phyloP scores from a whole-genome alignment of 1,140 invertebrate species.

The Cydia fagiglandana region DNA sequence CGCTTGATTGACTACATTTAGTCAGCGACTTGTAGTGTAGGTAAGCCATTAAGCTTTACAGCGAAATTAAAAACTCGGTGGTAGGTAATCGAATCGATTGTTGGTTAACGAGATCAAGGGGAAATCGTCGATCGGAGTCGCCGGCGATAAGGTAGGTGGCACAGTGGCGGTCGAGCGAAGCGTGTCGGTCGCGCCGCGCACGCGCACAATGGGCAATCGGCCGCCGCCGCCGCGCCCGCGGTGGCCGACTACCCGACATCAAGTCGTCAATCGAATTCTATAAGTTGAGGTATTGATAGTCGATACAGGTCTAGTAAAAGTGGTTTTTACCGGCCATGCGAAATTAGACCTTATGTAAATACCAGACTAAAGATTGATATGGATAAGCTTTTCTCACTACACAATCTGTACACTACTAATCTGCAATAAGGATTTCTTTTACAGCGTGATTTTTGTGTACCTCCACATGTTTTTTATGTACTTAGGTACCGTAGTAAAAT shows the following conservation, averaged over 20 bases:
- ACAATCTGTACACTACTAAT: no score
- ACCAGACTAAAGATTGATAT: no score
- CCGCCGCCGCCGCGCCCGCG: slow-evolving; percentile 40
- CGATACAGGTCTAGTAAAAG: slow-evolving; percentile 20
- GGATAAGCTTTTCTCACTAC: no score
- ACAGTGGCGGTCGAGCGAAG: slow-evolving; percentile 62
- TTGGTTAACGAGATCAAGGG: slow-evolving; percentile 67
- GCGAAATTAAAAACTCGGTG: slow-evolving; percentile 51
- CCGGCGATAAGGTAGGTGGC: slow-evolving; percentile 71
- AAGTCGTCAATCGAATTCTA: slow-evolving; percentile 22
- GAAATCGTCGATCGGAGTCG: slow-evolving; percentile 47
- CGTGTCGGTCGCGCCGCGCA: slow-evolving; percentile 66
- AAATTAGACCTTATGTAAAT: no score
- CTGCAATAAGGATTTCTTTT: no score
- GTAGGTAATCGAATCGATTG: slow-evolving; percentile 62
- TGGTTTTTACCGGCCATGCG: no score
- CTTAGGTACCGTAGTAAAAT: no score
- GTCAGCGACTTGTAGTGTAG: slow-evolving; percentile 36
- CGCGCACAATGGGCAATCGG: slow-evolving; percentile 70
- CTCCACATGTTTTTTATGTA: no score
- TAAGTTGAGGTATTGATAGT: slow-evolving; percentile 35
- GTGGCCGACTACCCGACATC: slow-evolving; percentile 27
- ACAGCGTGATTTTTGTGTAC: no score
- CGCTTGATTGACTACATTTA: slow-evolving; percentile 7
- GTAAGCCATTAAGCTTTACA: slow-evolving; percentile 11